phyloP scores from a whole-genome alignment of 2,113 vertebrate genomes.

The Empidonax alnorum region DNA sequence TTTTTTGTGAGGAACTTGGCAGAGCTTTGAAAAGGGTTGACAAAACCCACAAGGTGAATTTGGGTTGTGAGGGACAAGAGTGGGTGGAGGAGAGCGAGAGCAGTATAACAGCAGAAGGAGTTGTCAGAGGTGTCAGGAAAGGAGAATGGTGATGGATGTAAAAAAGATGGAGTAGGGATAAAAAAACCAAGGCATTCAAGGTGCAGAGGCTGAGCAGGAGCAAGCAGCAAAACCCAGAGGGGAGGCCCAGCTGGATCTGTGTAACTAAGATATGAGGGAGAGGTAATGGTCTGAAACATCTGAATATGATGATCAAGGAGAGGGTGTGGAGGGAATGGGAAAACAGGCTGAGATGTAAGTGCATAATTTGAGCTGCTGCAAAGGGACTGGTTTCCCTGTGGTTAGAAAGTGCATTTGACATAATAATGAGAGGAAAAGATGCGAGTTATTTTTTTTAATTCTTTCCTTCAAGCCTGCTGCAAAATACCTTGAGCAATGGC shows the following conservation, averaged over 20 bases:
- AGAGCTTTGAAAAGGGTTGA: not conserved
- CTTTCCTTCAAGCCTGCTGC: not conserved
- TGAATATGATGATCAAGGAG: constrained; percentile 4
- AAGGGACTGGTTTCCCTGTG: not conserved
- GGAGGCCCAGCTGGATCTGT: constrained; percentile 32
- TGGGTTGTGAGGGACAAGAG: constrained; percentile 1
- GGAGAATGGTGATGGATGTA: not conserved
- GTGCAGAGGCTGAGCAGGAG: constrained; percentile 16
- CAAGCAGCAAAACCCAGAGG: constrained; percentile 18
- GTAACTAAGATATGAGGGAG: constrained; percentile 18
- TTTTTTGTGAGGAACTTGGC: not conserved
- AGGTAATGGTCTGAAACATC: constrained; percentile 37
- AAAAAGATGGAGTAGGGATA: not conserved
- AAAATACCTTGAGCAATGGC: not conserved
- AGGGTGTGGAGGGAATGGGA: not conserved
- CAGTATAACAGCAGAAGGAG: not conserved
- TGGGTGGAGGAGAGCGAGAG: not conserved
- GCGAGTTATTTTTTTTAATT: not conserved
- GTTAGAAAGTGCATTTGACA: constrained; percentile 6
- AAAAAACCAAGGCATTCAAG: not conserved
- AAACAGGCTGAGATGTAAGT: constrained; percentile 8
- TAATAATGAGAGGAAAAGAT: constrained; percentile 26
- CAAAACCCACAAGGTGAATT: not conserved
- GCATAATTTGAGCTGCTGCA: not conserved
- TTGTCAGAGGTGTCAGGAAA: constrained; percentile 16